A percentile compares a stretch with the other conserved stretches of the same genome.
These are phyloP conservation scores for Drosophila stalkeri DNA, from an alignment of 2,888 invertebrate species.

Conservation along the genomic window DNA sequence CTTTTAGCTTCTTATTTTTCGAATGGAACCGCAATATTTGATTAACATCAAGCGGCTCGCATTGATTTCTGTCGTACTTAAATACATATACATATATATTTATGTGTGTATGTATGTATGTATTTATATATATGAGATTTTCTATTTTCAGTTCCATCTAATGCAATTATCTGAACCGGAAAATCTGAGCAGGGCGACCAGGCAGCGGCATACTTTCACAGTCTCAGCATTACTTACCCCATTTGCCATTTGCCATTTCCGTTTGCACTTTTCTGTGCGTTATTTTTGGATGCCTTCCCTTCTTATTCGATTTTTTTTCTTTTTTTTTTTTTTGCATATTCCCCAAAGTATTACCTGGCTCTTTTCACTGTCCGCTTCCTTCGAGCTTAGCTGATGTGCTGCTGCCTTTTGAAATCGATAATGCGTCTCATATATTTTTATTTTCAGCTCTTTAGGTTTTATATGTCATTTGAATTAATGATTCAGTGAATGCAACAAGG, in stretches of 20 bases:
- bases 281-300: slow-evolving; percentile 15
- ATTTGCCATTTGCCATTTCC: slow-evolving; percentile 50
- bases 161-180: slow-evolving; percentile 73
- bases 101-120: background rate
- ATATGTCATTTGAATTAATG: slow-evolving; percentile 20
- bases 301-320: background rate
- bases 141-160: slow-evolving; percentile 70
- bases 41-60: slow-evolving; percentile 66
- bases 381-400: slow-evolving; percentile 49
- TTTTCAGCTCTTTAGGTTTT: slow-evolving; percentile 5
- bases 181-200: slow-evolving; percentile 55
- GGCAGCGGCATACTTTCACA: slow-evolving; percentile 59
- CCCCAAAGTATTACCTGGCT: slow-evolving; percentile 62
- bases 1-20: slow-evolving; percentile 58
- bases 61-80: slow-evolving; percentile 55
- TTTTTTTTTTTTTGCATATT: slow-evolving; percentile 67
- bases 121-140: slow-evolving; percentile 33
- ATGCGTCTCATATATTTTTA: background rate
- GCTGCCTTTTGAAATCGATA: slow-evolving; percentile 57
- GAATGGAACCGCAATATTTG: slow-evolving; percentile 77
- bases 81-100: background rate
- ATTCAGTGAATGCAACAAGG: background rate
- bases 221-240: slow-evolving; percentile 51
- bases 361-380: slow-evolving; percentile 23
- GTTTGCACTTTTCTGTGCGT: slow-evolving; percentile 71